Base-by-base conservation (phyloP, 2,888 invertebrate species). In the Perizoma affinitatum region DNA sequence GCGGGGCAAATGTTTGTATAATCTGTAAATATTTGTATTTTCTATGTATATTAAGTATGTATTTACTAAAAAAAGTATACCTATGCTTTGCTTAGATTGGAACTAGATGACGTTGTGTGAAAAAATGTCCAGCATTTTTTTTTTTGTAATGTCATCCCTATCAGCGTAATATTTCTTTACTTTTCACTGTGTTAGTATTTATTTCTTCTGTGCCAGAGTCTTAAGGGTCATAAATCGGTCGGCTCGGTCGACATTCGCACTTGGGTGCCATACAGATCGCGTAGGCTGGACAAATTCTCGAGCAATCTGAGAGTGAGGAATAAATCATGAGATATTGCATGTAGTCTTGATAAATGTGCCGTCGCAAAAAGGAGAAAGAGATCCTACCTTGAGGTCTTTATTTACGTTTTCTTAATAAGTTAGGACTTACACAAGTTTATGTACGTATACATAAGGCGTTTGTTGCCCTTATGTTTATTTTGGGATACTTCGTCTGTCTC, bases 261-360 rank as follows among this genome's bases (percentile, higher is more conserved):
- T 74, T 69, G 70, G 77, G 73, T 67, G 64, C 83, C 78, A 86
- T 84, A 76, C 82, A 75, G 83, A 81, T 82, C 73, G 69, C 76
- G 76, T 77, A 71, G 78, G 80, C 81, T 75, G 77, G 83, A 87
- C 88, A 87, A 87, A 87, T 86, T 78, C 83, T 74, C 78, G 67
- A 68, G 63, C 72, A 76, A 75, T 83, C 74, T 66, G 63, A 73
- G 65, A 69, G 68, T 70, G 57, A 66, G 57, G 76, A 75, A 86
- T 88, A 87, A 84, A 84, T 83, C 78, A 81, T 71, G 65, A 70
- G 78, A 76, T 82, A 85, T 82, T 77, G 70, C 67, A 55, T 65
- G 68, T 68, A 69, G 67, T 66, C 66, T 62, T 76, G 76, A 78
- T 72, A 74, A 78, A 72, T 63, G 61, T 50, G 54, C 42, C 62